Conservation (phyloP, 2,113 vertebrate genomes). For the Turdus rufiventris region DNA sequence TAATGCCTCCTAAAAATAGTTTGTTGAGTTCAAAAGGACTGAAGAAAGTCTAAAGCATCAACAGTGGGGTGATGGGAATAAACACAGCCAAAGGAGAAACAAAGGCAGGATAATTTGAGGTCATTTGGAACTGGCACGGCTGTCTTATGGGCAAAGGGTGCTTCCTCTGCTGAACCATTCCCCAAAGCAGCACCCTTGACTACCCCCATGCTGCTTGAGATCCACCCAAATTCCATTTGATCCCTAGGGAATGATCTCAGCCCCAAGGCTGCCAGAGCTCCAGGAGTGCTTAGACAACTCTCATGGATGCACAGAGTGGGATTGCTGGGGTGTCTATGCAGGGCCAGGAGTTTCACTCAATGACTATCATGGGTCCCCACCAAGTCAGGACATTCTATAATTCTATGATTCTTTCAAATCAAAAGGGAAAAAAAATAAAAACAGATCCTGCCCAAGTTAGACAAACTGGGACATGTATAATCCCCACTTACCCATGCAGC, state of each 20-base stretch:
- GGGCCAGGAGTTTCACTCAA: neutral
- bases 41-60: neutral
- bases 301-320: neutral
- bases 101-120: neutral
- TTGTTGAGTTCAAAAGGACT: neutral
- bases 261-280: neutral
- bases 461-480: neutral
- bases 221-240: neutral
- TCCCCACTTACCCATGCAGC: neutral
- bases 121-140: neutral
- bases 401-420: neutral
- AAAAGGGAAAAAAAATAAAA: neutral
- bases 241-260: neutral
- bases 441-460: neutral
- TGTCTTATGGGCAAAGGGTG: fast-evolving
- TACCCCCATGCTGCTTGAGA: neutral
- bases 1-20: neutral
- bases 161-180: neutral
- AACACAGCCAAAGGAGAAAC: neutral
- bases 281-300: fast-evolving
- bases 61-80: neutral
- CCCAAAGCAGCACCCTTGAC: fast-evolving
- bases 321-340: neutral
- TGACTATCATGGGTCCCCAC: neutral
- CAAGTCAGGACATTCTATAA: neutral